Evolutionary conservation across 1,140 invertebrate species (phyloP), one percentile per base, ranked within the genome.

Genomic region (Aricia agestis): DNA sequence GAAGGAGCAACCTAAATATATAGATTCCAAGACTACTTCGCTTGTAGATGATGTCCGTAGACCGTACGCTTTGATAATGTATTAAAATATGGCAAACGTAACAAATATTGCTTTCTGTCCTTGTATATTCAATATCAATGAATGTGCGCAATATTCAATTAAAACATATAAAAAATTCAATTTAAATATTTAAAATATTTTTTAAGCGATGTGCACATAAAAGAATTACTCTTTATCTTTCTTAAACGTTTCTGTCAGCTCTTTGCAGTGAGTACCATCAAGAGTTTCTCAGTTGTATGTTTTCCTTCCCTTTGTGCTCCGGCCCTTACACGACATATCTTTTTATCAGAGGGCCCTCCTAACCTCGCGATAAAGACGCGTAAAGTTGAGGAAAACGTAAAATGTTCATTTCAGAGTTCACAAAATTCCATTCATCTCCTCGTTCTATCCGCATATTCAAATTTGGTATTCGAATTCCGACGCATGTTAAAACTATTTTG

Each of bases 211-310:
- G 10, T 52, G 11, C 13, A 15, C 45, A 52, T 52, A 13, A 52
- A 52, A 52, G 6, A 52, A 52, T 52, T 52, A 52, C 45, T 52
- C 13, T 52, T 36, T 36, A 36, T 36, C 36, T 36, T 5, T 36
- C 36, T 52, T 52, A 52, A 52, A 52, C 45, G 45, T 52, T 15
- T 52, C 45, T 52, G 45, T 52, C 45, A 52, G 11, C 45, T 52
- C 13, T 52, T 52, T 52, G 45, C 45, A 11, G 45, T 52, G 45
- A 52, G 45, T 52, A 15, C 45, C 45, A 19, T 59, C 58, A 59
- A 59, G 58, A 59, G 0, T 59, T 59, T 18, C 15, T 59, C n/a
- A 59, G 58, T 59, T 15, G 58, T 59, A 59, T 59, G 58, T 59
- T 59, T 59, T 59, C 58, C 58, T 19, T 19, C n/a, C 58, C 6